phyloP scores from a whole-genome alignment of 1,140 invertebrate genomes.

The Sitobion miscanthi region DNA sequence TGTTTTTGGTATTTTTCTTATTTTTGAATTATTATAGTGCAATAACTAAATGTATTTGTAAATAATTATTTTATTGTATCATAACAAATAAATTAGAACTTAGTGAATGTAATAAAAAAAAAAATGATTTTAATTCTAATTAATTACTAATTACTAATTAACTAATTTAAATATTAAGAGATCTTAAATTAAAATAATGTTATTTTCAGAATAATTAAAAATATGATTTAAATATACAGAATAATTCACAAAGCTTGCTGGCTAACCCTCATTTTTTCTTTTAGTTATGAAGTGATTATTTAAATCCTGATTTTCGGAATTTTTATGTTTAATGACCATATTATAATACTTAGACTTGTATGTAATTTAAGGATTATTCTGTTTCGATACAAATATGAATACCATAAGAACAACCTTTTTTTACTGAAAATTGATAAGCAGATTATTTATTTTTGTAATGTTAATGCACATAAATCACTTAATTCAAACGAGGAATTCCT shows the following conservation, averaged over 20 bases:
- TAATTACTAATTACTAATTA: neutral
- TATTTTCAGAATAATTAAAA: neutral
- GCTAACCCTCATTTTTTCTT: neutral
- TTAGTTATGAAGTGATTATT: neutral
- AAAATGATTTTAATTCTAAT: neutral
- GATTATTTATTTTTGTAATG: too few relatives aligned
- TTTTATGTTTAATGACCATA: too few relatives aligned
- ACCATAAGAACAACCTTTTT: too few relatives aligned
- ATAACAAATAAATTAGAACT: neutral
- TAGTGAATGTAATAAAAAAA: too few relatives aligned
- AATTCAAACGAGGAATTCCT: too few relatives aligned
- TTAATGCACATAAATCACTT: too few relatives aligned
- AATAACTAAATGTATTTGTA: neutral
- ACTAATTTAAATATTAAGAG: neutral
- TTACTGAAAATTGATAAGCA: too few relatives aligned
- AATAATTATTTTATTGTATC: neutral
- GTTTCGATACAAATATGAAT: too few relatives aligned
- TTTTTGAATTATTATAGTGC: neutral
- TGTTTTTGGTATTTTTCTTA: neutral
- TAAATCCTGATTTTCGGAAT: too few relatives aligned
- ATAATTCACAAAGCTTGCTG: neutral
- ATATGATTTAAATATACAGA: neutral
- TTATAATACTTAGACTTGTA: too few relatives aligned
- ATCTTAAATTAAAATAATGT: neutral
- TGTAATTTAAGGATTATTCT: too few relatives aligned